phyloP scores from a whole-genome alignment of 2,113 vertebrate species.

The Archocentrus centrarchus region DNA sequence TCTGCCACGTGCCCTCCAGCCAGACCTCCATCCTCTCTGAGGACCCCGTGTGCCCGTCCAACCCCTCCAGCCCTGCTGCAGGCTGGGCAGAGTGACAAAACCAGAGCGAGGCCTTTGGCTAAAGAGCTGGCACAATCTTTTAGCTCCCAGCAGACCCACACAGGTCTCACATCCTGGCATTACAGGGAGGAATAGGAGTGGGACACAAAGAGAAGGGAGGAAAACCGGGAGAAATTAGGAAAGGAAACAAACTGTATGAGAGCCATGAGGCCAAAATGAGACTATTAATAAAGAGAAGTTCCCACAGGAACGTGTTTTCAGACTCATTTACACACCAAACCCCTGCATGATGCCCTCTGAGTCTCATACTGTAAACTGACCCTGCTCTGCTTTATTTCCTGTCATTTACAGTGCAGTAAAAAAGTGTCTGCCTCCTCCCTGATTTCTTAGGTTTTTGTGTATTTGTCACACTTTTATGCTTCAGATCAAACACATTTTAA shows the following conservation, averaged over 20 bases:
- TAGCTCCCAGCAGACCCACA: slow-evolving; percentile 37
- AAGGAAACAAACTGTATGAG: too few relatives aligned
- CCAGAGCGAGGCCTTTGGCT: slow-evolving; percentile 45
- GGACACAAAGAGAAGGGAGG: background rate
- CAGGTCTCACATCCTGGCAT: slow-evolving; percentile 26
- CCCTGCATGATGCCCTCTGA: background rate
- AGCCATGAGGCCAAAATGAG: background rate
- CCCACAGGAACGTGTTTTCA: background rate
- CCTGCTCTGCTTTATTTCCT: background rate
- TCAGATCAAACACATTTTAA: background rate
- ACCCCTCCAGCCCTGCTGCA: slow-evolving; percentile 49
- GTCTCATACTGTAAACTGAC: background rate
- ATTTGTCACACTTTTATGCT: background rate
- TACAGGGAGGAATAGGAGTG: slow-evolving; percentile 5
- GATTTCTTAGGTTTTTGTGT: too few relatives aligned
- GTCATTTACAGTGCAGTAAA: background rate
- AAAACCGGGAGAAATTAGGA: background rate
- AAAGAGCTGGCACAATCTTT: slow-evolving; percentile 51
- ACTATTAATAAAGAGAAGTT: background rate
- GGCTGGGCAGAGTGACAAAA: slow-evolving; percentile 58
- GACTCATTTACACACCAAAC: slow-evolving; percentile 7
- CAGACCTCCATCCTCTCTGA: slow-evolving; percentile 50
- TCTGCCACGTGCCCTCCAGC: slow-evolving; percentile 39
- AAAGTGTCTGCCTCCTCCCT: background rate
- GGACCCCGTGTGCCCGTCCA: slow-evolving; percentile 32